Base-by-base conservation (phyloP, 2,888 invertebrate genomes). In the Ophion slaviceki region DNA sequence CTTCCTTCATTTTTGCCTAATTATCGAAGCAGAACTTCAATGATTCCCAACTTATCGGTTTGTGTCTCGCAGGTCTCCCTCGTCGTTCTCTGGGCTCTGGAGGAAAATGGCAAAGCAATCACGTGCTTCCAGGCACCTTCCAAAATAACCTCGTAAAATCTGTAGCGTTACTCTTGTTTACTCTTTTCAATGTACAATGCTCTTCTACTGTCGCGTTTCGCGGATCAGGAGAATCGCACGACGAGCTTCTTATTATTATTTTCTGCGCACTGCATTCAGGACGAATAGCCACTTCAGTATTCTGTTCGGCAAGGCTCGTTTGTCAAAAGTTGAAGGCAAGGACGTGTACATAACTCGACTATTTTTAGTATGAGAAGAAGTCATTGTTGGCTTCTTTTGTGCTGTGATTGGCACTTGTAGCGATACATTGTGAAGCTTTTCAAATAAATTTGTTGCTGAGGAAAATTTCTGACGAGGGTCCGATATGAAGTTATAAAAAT, bases 91-190 rank as follows among this genome's bases (percentile, higher is more conserved):
- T 97, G 97, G 96, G 95, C 95, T 0, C 92, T 97, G 72, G 92
- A 92, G 36, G 93, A 92, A 2, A 90, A 95, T 2, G 94, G 95
- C 7, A 80, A 88, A 11, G 94, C 95, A 81, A 91, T 96, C 0
- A 90, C 95, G 24, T 97, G 97, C 91, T 97, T 97, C 93, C 95
- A 96, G 94, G 95, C 97, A 62, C 96, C 96, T 2, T 96, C 96
- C n/a, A 96, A 94, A 92, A 97, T 92, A 59, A 67, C 62, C 2
- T 80, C 53, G 45, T 79, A 61, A 80, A 71, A 4, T 40, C n/a
- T 20, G 36, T 40, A 28, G 28, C 14, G 24, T 36, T 47, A 64
- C 57, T 57, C 11, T 57, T 71, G 28, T 28, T 32, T n/a, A 36
- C 61, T 64, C 72, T 53, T 74, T 17, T 40, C 66, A 17, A 57